A percentile compares a stretch with the other conserved stretches of the same genome.
Evolutionary conservation across 2,113 vertebrate species (phyloP).

Genomic region (Galbula dea): DNA sequence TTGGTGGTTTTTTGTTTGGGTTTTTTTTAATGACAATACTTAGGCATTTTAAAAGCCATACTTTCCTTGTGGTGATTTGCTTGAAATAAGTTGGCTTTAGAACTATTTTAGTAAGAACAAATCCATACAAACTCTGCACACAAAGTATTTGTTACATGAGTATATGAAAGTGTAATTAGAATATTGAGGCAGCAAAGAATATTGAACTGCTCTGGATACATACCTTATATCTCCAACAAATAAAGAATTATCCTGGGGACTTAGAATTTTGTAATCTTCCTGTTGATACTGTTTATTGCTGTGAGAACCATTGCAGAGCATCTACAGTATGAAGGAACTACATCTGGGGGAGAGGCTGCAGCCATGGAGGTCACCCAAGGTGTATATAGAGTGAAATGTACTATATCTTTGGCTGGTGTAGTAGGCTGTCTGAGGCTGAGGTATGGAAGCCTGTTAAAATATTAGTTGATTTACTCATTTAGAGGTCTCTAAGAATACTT

Average conservation of each 20-base stretch:
- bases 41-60: neutral
- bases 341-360: neutral
- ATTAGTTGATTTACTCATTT: neutral
- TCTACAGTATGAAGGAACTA: neutral
- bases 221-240: neutral
- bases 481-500: neutral
- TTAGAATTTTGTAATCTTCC: neutral
- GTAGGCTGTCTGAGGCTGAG: neutral
- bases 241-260: neutral
- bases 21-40: constrained; percentile 6
- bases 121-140: neutral
- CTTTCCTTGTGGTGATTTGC: constrained; percentile 1
- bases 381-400: fast-evolving
- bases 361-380: neutral
- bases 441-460: neutral
- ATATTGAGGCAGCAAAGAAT: neutral
- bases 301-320: neutral
- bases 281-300: neutral
- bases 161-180: constrained; percentile 18
- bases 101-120: neutral
- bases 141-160: neutral
- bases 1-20: neutral
- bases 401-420: neutral
- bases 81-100: neutral
- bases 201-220: neutral